Base-by-base conservation (phyloP, 2,797 vertebrate species). In the Sylvilagus floridanus region DNA sequence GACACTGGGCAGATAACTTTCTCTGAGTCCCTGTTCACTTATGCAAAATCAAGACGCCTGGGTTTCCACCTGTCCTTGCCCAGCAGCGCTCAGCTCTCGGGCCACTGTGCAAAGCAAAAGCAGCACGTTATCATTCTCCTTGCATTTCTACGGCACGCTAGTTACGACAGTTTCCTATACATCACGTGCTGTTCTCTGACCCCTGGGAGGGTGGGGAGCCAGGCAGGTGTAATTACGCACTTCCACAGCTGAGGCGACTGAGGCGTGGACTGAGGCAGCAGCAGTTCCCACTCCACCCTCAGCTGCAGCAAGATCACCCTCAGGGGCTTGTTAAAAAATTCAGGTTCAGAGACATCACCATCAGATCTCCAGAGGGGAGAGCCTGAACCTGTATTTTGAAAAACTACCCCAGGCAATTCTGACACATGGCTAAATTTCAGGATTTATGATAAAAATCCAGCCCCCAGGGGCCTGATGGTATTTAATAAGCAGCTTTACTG, bases 281-380 rank as follows among this genome's bases (percentile, higher is more conserved):
- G 69, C 24, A 26, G 69, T n/a, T 75, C 26, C 54, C 81, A 12
- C 2, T 30, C 35, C 66, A 76, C 85, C 60, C 78, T 72, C 73
- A 76, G 78, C 63, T 90, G 16, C 54, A 66, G 16, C 52, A n/a
- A n/a, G 84, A 76, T 94, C 81, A 65, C 87, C 82, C 87, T 50
- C 50, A 63, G 75, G 52, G 84, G 73, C 87, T 35, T 76, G 54
- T 72, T 93, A 93, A 90, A 57, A 95, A 93, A 95, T 63, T 90
- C 96, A 93, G 72, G 63, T 84, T 82, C 93, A 81, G 72, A 92
- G n/a, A 73, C 81, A 50, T 12, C 93, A 68, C 83, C 52, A 62
- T 72, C 88, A 66, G 21, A 63, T 62, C 89, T 96, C 92, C 77
- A 75, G 78, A 93, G 69, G 57, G 37, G 14, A 90, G 47, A 42